These are phyloP conservation scores for Anastrepha ludens DNA, from an alignment of 1,140 invertebrate genomes.

Conservation along the genomic window DNA sequence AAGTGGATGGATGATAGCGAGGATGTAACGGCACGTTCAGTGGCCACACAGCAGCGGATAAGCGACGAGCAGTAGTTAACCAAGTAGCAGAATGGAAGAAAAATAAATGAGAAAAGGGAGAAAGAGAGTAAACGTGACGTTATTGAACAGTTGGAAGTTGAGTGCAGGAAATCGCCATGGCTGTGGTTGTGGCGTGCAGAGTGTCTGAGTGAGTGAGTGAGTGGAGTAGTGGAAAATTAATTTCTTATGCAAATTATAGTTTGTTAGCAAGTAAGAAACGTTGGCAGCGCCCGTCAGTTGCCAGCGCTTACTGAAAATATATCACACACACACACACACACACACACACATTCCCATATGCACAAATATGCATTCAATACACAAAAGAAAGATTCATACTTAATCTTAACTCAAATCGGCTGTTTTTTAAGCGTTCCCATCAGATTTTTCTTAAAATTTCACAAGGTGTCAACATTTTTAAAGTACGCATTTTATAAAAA, in stretches of 20 bases:
- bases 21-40: slow-evolving; percentile 10
- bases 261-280: not conserved
- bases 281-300: not conserved
- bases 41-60: slow-evolving; percentile 3
- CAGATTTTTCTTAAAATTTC: no score
- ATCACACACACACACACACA: not conserved
- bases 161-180: slow-evolving; percentile 41
- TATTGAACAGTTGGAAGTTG: slow-evolving; percentile 60
- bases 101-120: slow-evolving; percentile 8
- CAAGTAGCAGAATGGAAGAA: slow-evolving; percentile 34
- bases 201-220: slow-evolving; percentile 54
- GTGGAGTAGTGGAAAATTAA: slow-evolving; percentile 58
- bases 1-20: not conserved
- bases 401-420: no score
- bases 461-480: no score
- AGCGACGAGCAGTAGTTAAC: not conserved
- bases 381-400: no score
- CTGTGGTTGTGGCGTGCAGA: not conserved
- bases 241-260: slow-evolving; percentile 58
- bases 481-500: no score
- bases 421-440: no score
- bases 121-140: not conserved
- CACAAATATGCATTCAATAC: not conserved
- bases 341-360: not conserved
- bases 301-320: not conserved